These are phyloP conservation scores for Nesidiocoris tenuis DNA, from an alignment of 2,888 invertebrate species.

Conservation along the genomic window DNA sequence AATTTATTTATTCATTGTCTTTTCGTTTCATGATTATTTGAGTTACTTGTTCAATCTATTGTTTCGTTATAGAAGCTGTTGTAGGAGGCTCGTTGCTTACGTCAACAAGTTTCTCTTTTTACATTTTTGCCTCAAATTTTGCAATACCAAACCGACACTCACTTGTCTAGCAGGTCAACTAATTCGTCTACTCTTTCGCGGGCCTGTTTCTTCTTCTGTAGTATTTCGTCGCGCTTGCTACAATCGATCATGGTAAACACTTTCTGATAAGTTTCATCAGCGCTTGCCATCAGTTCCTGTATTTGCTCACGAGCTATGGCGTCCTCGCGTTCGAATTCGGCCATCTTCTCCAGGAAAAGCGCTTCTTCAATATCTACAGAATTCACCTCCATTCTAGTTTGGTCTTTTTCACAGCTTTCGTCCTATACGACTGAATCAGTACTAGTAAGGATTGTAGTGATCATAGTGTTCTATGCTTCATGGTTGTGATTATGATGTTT, in stretches of 20 bases:
- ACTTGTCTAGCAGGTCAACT: conserved; percentile 24
- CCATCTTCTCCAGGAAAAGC: conserved; percentile 6
- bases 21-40: too few species aligned
- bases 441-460: too few species aligned
- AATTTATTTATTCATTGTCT: too few species aligned
- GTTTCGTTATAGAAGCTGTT: too few species aligned
- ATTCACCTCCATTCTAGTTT: conserved; percentile 6
- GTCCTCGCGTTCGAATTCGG: conserved; percentile 12
- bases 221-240: background rate
- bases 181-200: conserved; percentile 19
- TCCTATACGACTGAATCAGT: too few species aligned
- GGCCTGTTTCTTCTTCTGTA: background rate
- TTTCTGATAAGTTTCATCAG: conserved; percentile 8
- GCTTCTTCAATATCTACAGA: conserved; percentile 15
- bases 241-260: conserved; percentile 8
- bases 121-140: background rate
- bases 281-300: conserved; percentile 3
- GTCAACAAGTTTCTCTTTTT: background rate
- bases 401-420: background rate
- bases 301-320: conserved; percentile 2
- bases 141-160: background rate
- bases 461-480: too few species aligned
- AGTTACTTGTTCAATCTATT: too few species aligned
- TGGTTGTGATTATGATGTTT: too few species aligned
- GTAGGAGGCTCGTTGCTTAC: background rate